Base-by-base conservation (phyloP, 1,140 invertebrate genomes). In the Daktulosphaira vitifoliae region DNA sequence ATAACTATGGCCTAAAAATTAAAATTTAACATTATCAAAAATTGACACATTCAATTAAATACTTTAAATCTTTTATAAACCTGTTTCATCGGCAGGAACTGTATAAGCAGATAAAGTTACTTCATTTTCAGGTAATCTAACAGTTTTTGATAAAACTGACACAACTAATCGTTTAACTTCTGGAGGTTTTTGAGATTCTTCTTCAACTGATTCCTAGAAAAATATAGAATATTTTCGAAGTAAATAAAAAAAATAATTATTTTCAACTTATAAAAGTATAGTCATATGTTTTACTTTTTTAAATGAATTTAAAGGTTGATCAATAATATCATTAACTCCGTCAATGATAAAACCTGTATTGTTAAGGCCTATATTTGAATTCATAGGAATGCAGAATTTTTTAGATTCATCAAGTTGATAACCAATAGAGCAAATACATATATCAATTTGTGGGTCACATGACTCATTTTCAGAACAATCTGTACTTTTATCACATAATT, bases 51-150 rank as follows among this genome's bases (percentile, higher is more conserved):
- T 15, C 3, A 7, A 48, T 65, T 23, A 46, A 39, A 67, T 65
- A 23, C 51, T 54, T 33, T 1, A 29, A 49, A 70, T 38, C 53
- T 67, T 16, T 59, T 39, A 62, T 44, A 79, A 81, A 72, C 81
- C 84, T 25, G 80, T 77, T 66, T 82, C 79, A 71, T 87, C 86
- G 69, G 84, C 81, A 39, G 90, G 89, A 18, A 89, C 80, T 5
- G 86, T 89, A 71, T 84, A 89, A 1, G 88, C 90, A 16, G 85
- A 85, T 37, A 95, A 75, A 4, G 82, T 85, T 2, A 85, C 85
- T 75, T 86, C 82, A 74, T 88, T 86, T 65, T 85, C 81, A 4
- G 89, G 89, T 49, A 90, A 54, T 75, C 77, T 68, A 65, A 80
- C 76, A 74, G 80, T 80, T 77, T 90, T 84, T 38, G 87, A 84